Base-by-base conservation (phyloP, 2,113 vertebrate genomes). In the Osmerus eperlanus region DNA sequence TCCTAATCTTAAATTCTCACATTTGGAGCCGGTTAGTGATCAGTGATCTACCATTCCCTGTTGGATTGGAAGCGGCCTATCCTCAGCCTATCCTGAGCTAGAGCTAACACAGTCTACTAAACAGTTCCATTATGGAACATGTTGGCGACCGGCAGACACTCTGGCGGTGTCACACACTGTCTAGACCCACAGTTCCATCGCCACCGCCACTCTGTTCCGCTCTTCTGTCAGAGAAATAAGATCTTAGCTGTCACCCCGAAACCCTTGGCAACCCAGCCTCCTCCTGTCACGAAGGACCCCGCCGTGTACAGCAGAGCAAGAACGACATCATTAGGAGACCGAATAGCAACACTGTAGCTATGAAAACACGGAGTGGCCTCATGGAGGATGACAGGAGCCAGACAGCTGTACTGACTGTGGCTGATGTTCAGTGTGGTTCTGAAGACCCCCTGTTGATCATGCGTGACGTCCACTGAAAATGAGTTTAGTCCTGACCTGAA, bases 291-390 rank as follows among this genome's bases (percentile, higher is more conserved):
- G 5, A n/a, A 47, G 67, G 21, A 23, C 36, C 61, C 61, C 7
- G 61, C 28, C 11, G 61, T 13, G 61, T 18, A 11, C 12, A 4
- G 28, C 68, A 71, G 73, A 18, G 68, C 75, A 74, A 75, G 68
- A 71, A 59, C 62, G 69, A 65, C 67, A 78, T 83, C 81, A 80
- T 86, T 84, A 77, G 67, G 21, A 74, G 71, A 79, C 78, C 73
- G 78, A 78, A 81, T 81, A 72, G 71, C 77, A 71, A 41, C 54
- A 18, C 54, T 56, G 14, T 18, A n/a, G 60, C 60, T 62, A 25
- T 59, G 56, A n/a, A 18, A 15, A 16, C 67, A n/a, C n/a, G n/a
- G n/a, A n/a, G n/a, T n/a, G n/a, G n/a, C n/a, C n/a, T n/a, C n/a
- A 14, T 15, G 28, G 52, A 47, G 41, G 5, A 12, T 47, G 41